Evolutionary conservation across 2,888 invertebrate genomes (phyloP), one percentile per base, ranked within the genome.

Genomic region (Anticlea derivata): DNA sequence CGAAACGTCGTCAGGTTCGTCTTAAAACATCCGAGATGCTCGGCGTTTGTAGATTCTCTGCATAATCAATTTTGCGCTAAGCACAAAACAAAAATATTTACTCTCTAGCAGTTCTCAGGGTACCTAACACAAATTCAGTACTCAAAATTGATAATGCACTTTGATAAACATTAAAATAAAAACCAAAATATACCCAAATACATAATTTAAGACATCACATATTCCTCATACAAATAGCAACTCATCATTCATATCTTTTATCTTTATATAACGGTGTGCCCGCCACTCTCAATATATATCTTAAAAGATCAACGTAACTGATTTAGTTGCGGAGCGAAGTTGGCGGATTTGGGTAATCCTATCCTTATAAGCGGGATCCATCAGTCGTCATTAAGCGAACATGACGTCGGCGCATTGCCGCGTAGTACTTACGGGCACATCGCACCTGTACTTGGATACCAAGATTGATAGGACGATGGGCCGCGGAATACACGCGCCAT

Each of bases 301-400:
- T 58, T 50, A 34, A 56, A 61, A 66, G 66, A 75, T 70, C 69
- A 65, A 52, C 62, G 70, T 77, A 76, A 82, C 77, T 79, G 80
- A 81, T 83, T 83, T 81, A 81, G 78, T 77, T 73, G 70, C 61
- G 70, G 67, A 72, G 68, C 70, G 66, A 65, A 75, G 72, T 75
- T 73, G 76, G 68, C 76, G 72, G 71, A 71, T 73, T 71, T 65
- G 65, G 68, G 75, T 83, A 83, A 82, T 82, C 80, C 80, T 75
- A 80, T 80, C 76, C 75, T 82, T 80, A 82, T 83, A 78, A 81
- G 78, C 75, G 71, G 65, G 70, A 80, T 79, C 84, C 86, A 87
- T 88, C 86, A 83, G 84, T 88, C 85, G 83, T 86, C 84, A 88
- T 88, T 88, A 87, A 65, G 74, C 70, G 71, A 78, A 83, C 80